These are phyloP conservation scores for Maniola jurtina DNA, from an alignment of 1,140 invertebrate species.

Conservation along the genomic window DNA sequence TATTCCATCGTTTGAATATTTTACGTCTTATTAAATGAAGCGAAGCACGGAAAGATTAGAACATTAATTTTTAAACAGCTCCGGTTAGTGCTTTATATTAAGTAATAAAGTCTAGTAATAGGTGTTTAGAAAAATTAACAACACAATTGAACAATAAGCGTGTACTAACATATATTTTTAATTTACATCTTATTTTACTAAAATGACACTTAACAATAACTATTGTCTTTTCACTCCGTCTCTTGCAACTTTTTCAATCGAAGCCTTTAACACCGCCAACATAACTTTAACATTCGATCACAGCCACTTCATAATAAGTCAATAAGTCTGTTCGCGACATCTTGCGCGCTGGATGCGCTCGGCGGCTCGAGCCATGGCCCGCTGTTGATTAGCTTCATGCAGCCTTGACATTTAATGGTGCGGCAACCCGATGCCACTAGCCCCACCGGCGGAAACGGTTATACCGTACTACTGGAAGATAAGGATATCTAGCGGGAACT, in stretches of 20 bases:
- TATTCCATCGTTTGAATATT: neutral
- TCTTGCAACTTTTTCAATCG: constrained; percentile 4
- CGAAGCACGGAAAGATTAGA: neutral
- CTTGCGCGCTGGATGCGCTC: constrained; percentile 45
- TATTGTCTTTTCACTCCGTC: constrained; percentile 22
- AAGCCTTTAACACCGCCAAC: constrained; percentile 5
- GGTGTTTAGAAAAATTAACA: neutral
- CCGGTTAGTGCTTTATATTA: neutral
- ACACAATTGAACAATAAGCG: neutral
- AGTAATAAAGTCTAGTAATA: neutral
- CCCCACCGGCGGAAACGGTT: constrained; percentile 69
- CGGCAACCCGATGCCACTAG: constrained; percentile 51
- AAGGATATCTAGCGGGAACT: constrained; percentile 71
- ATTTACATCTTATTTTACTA: neutral
- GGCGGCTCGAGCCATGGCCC: constrained; percentile 41
- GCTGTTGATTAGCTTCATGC: constrained; percentile 46
- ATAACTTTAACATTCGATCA: constrained; percentile 49
- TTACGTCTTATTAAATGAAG: neutral
- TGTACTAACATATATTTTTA: constrained; percentile 1
- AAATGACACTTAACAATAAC: constrained; percentile 13
- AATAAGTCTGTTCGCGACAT: constrained; percentile 42
- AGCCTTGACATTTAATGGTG: constrained; percentile 70
- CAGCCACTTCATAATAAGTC: constrained; percentile 67
- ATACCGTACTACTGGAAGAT: constrained; percentile 59
- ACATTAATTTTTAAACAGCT: neutral